These are phyloP conservation scores for Drosophila emarginata DNA, from an alignment of 2,888 invertebrate species.

Conservation along the genomic window DNA sequence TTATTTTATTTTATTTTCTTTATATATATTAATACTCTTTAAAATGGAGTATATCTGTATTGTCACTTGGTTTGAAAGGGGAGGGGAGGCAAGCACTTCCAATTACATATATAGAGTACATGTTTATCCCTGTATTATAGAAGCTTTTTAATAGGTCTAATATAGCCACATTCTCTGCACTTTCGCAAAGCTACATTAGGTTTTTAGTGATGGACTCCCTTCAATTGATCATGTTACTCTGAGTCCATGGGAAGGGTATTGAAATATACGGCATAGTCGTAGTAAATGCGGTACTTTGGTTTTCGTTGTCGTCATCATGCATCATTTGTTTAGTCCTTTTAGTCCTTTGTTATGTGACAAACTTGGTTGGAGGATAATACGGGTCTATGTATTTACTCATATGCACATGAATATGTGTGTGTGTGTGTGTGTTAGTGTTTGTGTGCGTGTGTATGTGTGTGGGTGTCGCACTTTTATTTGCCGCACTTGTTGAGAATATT, in stretches of 20 bases:
- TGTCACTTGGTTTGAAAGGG: too few relatives aligned
- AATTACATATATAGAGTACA: too few relatives aligned
- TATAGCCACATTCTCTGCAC: too few relatives aligned
- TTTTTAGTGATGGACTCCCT: too few relatives aligned
- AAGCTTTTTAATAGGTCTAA: too few relatives aligned
- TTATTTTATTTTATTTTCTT: slow-evolving; percentile 29
- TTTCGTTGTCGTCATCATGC: slow-evolving; percentile 60
- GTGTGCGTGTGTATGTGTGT: slow-evolving; percentile 14
- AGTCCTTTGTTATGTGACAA: slow-evolving; percentile 68
- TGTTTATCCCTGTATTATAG: too few relatives aligned
- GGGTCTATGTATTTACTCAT: neutral
- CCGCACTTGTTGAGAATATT: slow-evolving; percentile 73
- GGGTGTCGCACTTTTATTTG: slow-evolving; percentile 60
- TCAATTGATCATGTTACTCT: too few relatives aligned
- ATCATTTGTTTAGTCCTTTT: slow-evolving; percentile 71
- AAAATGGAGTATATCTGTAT: neutral
- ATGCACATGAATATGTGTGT: slow-evolving; percentile 20
- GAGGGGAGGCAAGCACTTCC: too few relatives aligned
- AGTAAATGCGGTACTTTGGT: slow-evolving; percentile 15
- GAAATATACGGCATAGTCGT: neutral
- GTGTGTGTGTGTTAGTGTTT: slow-evolving; percentile 1
- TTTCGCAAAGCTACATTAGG: too few relatives aligned
- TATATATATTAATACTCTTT: slow-evolving; percentile 9
- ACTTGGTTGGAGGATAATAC: slow-evolving; percentile 21
- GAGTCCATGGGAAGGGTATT: neutral